phyloP scores from a whole-genome alignment of 2,797 vertebrate genomes.

The Lepus townsendii region DNA sequence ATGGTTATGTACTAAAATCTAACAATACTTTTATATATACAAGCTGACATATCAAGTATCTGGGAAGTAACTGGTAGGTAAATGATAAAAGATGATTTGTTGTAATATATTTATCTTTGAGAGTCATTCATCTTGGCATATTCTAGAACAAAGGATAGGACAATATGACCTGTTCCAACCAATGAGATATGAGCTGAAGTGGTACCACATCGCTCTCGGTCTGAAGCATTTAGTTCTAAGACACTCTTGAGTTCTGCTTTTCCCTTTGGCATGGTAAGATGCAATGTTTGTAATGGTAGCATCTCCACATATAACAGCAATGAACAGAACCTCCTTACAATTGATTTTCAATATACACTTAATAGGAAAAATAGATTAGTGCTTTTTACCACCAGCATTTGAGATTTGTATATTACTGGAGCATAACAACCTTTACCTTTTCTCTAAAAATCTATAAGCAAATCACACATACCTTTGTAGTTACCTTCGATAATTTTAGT shows the following conservation, averaged over 20 bases:
- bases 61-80: slow-evolving; percentile 17
- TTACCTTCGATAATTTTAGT: slow-evolving; percentile 1
- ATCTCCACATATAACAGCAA: background rate
- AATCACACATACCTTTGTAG: background rate
- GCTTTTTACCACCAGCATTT: background rate
- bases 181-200: background rate
- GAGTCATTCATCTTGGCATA: background rate
- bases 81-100: background rate
- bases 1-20: background rate
- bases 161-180: background rate
- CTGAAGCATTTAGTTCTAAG: background rate
- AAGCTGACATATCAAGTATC: background rate
- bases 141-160: background rate
- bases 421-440: background rate
- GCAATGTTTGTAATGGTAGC: background rate
- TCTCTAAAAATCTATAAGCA: background rate
- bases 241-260: background rate
- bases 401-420: background rate
- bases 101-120: background rate
- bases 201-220: background rate
- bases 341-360: background rate
- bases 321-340: background rate
- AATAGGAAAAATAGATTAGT: background rate
- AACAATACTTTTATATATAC: background rate
- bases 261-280: background rate